Evolutionary conservation across 1,140 invertebrate genomes (phyloP).

Genomic region (Mercenaria mercenaria): DNA sequence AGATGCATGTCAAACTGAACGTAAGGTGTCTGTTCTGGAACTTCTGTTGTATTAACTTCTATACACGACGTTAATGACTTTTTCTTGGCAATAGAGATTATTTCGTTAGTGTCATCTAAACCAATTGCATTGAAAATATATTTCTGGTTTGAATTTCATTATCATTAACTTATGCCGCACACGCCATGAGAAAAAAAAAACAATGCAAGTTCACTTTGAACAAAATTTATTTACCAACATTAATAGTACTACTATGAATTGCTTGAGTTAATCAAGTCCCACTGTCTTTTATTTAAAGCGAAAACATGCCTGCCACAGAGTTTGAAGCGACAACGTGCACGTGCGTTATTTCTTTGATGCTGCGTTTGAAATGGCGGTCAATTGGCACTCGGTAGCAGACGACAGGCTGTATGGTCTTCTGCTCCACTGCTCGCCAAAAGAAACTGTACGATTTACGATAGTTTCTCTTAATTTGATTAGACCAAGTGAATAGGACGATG

Average conservation of each 20-base stretch:
- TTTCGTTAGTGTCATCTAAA: too few relatives aligned
- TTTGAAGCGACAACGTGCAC: slow-evolving; percentile 22
- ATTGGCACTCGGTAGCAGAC: slow-evolving; percentile 58
- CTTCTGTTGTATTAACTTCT: too few relatives aligned
- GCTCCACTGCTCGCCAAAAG: slow-evolving; percentile 47
- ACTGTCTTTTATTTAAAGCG: neutral
- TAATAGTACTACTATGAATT: neutral
- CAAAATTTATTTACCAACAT: neutral
- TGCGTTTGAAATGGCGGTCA: slow-evolving; percentile 31
- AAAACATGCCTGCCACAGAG: neutral
- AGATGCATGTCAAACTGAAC: too few relatives aligned
- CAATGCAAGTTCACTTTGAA: neutral
- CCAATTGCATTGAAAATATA: too few relatives aligned
- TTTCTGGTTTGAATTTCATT: too few relatives aligned
- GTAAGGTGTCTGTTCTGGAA: too few relatives aligned
- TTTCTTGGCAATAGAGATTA: too few relatives aligned
- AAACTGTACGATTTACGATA: slow-evolving; percentile 46
- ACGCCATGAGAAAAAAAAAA: too few relatives aligned
- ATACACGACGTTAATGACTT: too few relatives aligned
- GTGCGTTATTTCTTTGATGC: slow-evolving; percentile 43
- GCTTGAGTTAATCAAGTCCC: neutral
- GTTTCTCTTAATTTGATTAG: slow-evolving; percentile 61
- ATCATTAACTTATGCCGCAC: neutral
- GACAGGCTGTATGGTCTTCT: slow-evolving; percentile 45
- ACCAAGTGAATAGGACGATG: slow-evolving; percentile 5